Base-by-base conservation (phyloP, 2,113 vertebrate species). In the Pteronura brasiliensis region DNA sequence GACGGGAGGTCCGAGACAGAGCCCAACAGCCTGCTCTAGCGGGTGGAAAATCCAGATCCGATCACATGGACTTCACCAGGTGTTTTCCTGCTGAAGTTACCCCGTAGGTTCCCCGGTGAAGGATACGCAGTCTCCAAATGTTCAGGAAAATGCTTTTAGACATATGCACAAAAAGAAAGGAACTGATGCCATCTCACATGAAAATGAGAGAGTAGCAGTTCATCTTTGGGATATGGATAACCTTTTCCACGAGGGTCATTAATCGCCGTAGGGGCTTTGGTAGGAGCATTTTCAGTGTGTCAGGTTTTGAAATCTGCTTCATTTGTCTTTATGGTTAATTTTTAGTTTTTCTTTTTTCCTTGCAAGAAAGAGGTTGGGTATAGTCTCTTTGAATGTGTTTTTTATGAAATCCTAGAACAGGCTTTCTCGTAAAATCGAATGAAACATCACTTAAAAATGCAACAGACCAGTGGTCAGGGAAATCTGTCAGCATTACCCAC, bases 401-500 rank as follows among this genome's bases (percentile, higher is more conserved):
- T 72, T 72, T 74, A 49, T 44, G 42, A 96, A 97, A 69, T 86
- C 72, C 82, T 76, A 72, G 77, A 81, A 94, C 97, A 96, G 96
- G 44, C 47, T 94, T 93, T 97, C 88, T 98, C 90, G 77, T 96
- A 97, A 91, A 96, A 59, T 84, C 97, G 97, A 97, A 88, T 97
- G 97, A 98, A 96, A 93, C 39, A 83, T 95, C 36, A n/a, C 57
- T 69, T 86, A 89, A 59, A 98, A 98, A 92, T 98, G 95, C 97
- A 97, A 83, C 98, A 97, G 95, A 96, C 93, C 97, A 84, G 92
- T 55, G 52, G 52, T 96, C 91, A 98, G 96, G 96, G 96, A 98
- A 96, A 92, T 77, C 95, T 93, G 61, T 86, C 23, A 15, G 44
- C 39, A 34, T 49, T 77, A 80, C 88, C 94, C 97, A 97, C 97